Evolutionary conservation across 2,888 invertebrate species (phyloP).

Genomic region (Machimus atricapillus): DNA sequence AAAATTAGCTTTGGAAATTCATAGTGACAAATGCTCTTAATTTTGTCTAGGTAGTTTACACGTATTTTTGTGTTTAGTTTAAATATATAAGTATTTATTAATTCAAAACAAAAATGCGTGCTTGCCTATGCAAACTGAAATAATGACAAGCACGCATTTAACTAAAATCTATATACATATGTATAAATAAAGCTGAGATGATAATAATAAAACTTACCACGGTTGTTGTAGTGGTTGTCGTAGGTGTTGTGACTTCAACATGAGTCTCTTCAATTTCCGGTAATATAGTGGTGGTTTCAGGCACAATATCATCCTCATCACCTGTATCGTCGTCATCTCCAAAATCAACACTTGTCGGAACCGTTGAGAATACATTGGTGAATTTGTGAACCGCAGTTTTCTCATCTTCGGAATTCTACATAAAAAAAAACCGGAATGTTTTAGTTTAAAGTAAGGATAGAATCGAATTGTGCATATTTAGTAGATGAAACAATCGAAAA

Average conservation of each 20-base stretch:
- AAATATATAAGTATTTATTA: too few species aligned
- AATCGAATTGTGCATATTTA: not conserved
- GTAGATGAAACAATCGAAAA: not conserved
- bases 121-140: too few species aligned
- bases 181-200: not conserved
- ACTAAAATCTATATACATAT: too few species aligned
- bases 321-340: not conserved
- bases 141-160: too few species aligned
- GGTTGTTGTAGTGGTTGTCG: not conserved
- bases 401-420: not conserved
- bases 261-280: not conserved
- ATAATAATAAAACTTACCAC: not conserved
- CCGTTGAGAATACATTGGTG: not conserved
- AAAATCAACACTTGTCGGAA: not conserved
- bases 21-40: too few species aligned
- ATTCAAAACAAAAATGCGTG: too few species aligned
- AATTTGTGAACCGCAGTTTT: not conserved
- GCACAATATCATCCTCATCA: slow-evolving; percentile 9
- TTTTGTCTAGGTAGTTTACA: too few species aligned
- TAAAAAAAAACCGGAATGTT: not conserved
- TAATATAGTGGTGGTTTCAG: slow-evolving; percentile 33
- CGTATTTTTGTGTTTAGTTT: too few species aligned
- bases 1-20: not conserved
- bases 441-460: not conserved
- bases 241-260: slow-evolving; percentile 7